Evolutionary conservation across 2,888 invertebrate genomes (phyloP).

Genomic region (Podabrus alpinus): DNA sequence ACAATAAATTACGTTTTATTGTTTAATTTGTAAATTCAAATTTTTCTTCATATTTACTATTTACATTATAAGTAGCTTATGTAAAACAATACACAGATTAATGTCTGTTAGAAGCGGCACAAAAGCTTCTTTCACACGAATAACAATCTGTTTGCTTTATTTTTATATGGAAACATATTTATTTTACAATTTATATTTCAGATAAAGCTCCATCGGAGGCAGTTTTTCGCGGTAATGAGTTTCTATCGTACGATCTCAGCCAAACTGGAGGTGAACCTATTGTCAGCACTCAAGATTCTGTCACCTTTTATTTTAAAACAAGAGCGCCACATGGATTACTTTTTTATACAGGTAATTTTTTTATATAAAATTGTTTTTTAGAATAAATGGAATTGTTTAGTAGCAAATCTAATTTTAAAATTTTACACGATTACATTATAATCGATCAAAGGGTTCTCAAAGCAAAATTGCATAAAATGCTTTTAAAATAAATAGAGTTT

Average conservation of each 20-base stretch:
- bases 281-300: constrained; percentile 87
- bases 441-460: not conserved
- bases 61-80: not conserved
- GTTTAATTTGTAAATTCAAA: not conserved
- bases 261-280: constrained; percentile 86
- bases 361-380: constrained; percentile 7
- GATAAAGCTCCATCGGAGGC: constrained; percentile 93
- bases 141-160: not conserved
- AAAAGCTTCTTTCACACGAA: not conserved
- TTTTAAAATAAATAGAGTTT: not conserved
- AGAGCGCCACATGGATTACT: constrained; percentile 87
- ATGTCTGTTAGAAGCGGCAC: not conserved
- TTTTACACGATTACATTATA: not conserved
- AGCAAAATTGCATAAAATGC: not conserved
- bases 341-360: constrained; percentile 82
- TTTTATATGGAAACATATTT: not conserved
- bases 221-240: constrained; percentile 89
- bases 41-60: not conserved
- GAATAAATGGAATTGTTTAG: not conserved
- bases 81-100: not conserved
- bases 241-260: constrained; percentile 87
- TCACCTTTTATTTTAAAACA: constrained; percentile 91
- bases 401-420: not conserved
- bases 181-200: constrained; percentile 52
- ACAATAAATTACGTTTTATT: not conserved